Conservation (phyloP, 2,888 invertebrate genomes). For the Pristionchus fissidentatus region DNA sequence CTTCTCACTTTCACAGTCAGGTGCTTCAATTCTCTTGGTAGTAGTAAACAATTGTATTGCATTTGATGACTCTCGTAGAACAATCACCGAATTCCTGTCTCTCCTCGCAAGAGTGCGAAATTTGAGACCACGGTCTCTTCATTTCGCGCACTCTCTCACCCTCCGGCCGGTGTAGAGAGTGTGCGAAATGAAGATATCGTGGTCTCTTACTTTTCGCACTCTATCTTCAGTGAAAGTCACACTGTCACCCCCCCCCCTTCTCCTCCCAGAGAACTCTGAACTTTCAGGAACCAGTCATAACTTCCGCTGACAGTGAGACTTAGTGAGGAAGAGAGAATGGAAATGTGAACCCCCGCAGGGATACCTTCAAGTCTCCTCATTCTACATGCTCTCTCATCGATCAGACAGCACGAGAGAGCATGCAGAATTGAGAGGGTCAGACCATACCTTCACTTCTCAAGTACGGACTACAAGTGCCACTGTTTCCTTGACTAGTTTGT, state of each 20-base stretch:
- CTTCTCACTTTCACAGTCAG: too few species aligned
- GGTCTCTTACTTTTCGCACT: too few species aligned
- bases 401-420: too few species aligned
- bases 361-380: too few species aligned
- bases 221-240: not conserved
- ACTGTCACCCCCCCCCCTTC: constrained; percentile 1
- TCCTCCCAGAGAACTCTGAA: too few species aligned
- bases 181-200: not conserved
- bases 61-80: too few species aligned
- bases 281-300: not conserved
- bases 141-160: not conserved
- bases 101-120: not conserved
- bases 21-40: too few species aligned
- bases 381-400: too few species aligned
- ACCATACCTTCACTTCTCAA: constrained; percentile 6
- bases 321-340: not conserved
- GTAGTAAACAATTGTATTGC: too few species aligned
- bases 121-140: not conserved
- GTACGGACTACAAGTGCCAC: constrained; percentile 14
- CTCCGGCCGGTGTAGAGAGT: not conserved
- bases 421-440: too few species aligned
- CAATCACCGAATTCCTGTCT: too few species aligned
- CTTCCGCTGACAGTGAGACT: not conserved
- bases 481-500: too few species aligned
- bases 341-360: not conserved